A percentile compares a stretch with the other conserved stretches of the same genome.
phyloP scores from a whole-genome alignment of 2,888 invertebrate species.

The Athripsodes cinereus region DNA sequence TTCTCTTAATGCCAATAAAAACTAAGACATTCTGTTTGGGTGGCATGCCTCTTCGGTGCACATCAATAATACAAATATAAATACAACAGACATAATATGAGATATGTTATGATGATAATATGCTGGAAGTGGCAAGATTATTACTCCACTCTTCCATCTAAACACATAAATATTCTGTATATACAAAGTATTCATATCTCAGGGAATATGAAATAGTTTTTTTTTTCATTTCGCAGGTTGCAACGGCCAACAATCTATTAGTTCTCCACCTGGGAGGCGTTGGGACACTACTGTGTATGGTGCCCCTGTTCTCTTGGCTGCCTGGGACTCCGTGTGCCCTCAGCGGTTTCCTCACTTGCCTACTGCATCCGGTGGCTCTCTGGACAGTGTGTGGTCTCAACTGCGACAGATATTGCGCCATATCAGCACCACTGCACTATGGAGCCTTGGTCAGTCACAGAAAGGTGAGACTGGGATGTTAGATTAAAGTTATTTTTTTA shows the following conservation, averaged over 20 bases:
- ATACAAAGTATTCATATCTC: no score
- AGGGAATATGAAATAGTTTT: no score
- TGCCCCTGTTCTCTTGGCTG: conserved; percentile 52
- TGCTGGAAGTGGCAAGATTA: no score
- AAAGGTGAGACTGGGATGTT: conserved; percentile 42
- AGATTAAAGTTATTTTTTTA: background rate
- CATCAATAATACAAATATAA: no score
- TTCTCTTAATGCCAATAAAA: no score
- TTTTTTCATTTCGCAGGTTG: conserved; percentile 42
- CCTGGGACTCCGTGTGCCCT: conserved; percentile 56
- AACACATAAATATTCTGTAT: no score
- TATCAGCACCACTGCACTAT: conserved; percentile 74
- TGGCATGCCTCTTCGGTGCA: no score
- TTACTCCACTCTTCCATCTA: no score
- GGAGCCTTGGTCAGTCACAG: conserved; percentile 67
- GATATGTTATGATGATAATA: no score
- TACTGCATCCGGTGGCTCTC: conserved; percentile 66
- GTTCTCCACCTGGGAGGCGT: conserved; percentile 67
- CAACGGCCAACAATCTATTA: conserved; percentile 64
- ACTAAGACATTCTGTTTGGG: no score
- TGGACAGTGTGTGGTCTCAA: conserved; percentile 79
- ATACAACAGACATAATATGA: no score
- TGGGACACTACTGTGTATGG: conserved; percentile 59
- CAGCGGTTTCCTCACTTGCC: conserved; percentile 62
- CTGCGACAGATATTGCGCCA: conserved; percentile 73